These are phyloP conservation scores for Protodeltote pygarga DNA, from an alignment of 2,888 invertebrate genomes.

Conservation along the genomic window DNA sequence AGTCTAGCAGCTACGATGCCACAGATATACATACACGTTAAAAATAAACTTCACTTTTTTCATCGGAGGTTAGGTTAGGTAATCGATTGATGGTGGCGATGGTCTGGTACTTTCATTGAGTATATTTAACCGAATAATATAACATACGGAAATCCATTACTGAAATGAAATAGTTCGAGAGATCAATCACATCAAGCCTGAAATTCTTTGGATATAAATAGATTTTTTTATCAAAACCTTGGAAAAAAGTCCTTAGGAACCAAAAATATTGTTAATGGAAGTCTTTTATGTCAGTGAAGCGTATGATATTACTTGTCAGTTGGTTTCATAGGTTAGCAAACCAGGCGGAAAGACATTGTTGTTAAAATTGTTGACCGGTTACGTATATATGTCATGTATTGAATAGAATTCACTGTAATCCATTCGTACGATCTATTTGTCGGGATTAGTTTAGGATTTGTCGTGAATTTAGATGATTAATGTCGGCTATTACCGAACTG, in stretches of 20 bases:
- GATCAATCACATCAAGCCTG: conserved; percentile 26
- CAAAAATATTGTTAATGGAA: conserved; percentile 21
- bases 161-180: conserved; percentile 10
- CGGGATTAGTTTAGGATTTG: conserved; percentile 22
- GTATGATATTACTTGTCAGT: conserved; percentile 54
- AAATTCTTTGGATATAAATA: conserved; percentile 9
- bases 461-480: conserved; percentile 36
- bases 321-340: conserved; percentile 51
- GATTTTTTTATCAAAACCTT: conserved; percentile 4
- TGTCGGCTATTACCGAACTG: conserved; percentile 21
- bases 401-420: conserved; percentile 18
- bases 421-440: conserved; percentile 32
- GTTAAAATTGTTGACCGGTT: conserved; percentile 53
- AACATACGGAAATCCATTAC: conserved; percentile 16
- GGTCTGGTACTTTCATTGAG: no score
- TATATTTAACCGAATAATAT: conserved; percentile 3
- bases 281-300: conserved; percentile 46
- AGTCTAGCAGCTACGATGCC: no score
- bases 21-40: no score
- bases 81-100: no score
- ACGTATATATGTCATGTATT: conserved; percentile 31
- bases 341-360: conserved; percentile 56
- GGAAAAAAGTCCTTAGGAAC: conserved; percentile 11
- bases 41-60: no score
- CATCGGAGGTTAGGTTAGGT: no score